Base-by-base conservation (phyloP, 2,113 vertebrate genomes). In the Nettapus auritus region DNA sequence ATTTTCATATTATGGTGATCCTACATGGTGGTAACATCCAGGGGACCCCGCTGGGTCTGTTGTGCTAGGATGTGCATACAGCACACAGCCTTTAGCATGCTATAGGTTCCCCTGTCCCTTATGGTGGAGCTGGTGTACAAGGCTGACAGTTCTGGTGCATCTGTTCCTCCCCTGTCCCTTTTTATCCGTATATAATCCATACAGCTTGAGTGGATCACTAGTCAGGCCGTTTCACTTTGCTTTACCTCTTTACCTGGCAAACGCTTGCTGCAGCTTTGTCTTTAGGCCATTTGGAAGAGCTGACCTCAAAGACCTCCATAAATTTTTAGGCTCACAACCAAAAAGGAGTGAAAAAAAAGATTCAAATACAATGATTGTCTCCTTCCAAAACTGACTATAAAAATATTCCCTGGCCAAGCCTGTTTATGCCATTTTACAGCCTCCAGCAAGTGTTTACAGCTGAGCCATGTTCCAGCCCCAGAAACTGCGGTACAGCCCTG, bases 361-460 rank as follows among this genome's bases (percentile, higher is more conserved):
- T 53, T 56, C 15, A 63, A 62, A 6, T 46, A 13, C 36, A 86
- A 69, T 34, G 22, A 64, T 78, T 89, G 90, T 93, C 48, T 89
- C 28, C 34, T 21, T 85, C 36, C 15, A 79, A 85, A 95, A 67
- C 9, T 67, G 10, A 11, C 57, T 87, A 96, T 85, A 38, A 87
- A 90, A 87, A 48, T 46, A 68, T 16, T 84, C 20, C 7, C 33
- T 76, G 57, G 6, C 55, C 92, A 70, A 89, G 31, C 11, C 40
- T 94, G 38, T 83, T 93, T 73, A 56, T 76, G 74, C 81, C 81
- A 36, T 66, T 5, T 87, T 88, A 86, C 81, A 89, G 70, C 86
- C 90, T 89, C 40, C 74, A 86, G 93, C 88, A 87, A 77, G 55
- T 74, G 95, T 96, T 92, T 94, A 85, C 83, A 90, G 66, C 74